phyloP scores from a whole-genome alignment of 2,113 vertebrate genomes.

The Spea multiplicata region DNA sequence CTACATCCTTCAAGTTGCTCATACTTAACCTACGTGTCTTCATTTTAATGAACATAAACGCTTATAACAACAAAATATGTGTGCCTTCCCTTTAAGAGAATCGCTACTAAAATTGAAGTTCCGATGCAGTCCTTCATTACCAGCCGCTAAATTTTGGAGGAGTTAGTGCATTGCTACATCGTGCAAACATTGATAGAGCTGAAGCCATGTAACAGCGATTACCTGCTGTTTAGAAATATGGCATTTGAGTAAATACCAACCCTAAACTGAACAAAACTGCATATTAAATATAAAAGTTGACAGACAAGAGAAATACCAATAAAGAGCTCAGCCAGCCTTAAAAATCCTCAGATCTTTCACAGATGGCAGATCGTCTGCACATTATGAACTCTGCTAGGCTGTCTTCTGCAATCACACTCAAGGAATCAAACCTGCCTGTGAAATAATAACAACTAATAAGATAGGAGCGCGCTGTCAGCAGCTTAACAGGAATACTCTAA shows the following conservation, averaged over 20 bases:
- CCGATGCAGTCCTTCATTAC: too few relatives aligned
- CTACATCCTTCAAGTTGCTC: too few relatives aligned
- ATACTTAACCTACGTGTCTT: too few relatives aligned
- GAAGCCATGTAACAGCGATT: not conserved
- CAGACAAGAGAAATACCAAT: conserved; percentile 6
- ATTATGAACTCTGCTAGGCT: not conserved
- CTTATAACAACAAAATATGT: too few relatives aligned
- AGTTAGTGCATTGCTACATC: too few relatives aligned
- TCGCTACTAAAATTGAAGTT: too few relatives aligned
- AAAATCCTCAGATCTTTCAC: not conserved
- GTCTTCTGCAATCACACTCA: not conserved
- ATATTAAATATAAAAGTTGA: not conserved
- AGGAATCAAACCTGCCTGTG: not conserved
- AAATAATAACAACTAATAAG: not conserved
- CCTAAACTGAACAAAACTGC: not conserved
- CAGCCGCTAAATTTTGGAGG: too few relatives aligned
- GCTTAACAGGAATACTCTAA: not conserved
- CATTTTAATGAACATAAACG: too few relatives aligned
- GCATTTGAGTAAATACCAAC: not conserved
- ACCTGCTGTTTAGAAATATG: not conserved
- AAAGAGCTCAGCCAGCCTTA: not conserved
- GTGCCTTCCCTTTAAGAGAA: too few relatives aligned
- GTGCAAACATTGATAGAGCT: not conserved
- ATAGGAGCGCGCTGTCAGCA: not conserved
- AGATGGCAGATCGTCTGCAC: conserved; percentile 5